Conservation (phyloP, 2,888 invertebrate genomes). For the Idaea aversata region DNA sequence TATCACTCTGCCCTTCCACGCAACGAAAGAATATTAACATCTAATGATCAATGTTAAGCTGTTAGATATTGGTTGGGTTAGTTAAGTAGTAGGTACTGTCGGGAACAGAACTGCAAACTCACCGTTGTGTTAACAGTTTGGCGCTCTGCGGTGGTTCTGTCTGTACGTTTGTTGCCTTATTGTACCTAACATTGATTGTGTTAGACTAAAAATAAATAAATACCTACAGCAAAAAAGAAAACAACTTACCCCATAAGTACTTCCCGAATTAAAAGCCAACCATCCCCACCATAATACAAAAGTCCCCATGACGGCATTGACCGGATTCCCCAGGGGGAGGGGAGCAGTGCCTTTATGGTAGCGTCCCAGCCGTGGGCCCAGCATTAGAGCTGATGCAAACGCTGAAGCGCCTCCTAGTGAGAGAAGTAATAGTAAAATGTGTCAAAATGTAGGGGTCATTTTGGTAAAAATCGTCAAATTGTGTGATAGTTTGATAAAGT, state of each 20-base stretch:
- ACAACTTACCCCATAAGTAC: constrained; percentile 85
- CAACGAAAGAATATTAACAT: too few relatives aligned
- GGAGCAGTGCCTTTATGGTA: constrained; percentile 89
- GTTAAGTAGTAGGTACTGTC: too few relatives aligned
- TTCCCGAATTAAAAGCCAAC: constrained; percentile 97
- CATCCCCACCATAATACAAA: constrained; percentile 99
- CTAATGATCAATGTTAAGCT: too few relatives aligned
- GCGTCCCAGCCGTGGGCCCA: constrained; percentile 92
- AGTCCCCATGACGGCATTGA: constrained; percentile 94
- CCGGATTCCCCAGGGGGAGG: constrained; percentile 91
- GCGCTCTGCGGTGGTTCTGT: too few relatives aligned
- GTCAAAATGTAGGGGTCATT: neutral
- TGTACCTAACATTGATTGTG: too few relatives aligned
- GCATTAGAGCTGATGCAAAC: constrained; percentile 92
- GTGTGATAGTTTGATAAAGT: too few relatives aligned
- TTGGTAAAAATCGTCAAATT: neutral
- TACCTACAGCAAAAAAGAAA: neutral
- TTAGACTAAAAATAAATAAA: too few relatives aligned
- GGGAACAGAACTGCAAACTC: too few relatives aligned
- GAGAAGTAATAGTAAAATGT: constrained; percentile 7
- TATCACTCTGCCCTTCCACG: too few relatives aligned
- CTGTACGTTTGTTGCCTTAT: too few relatives aligned
- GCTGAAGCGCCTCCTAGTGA: constrained; percentile 84
- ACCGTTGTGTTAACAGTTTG: too few relatives aligned
- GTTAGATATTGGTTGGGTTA: too few relatives aligned